Percentiles rank a stretch among this genome's conserved stretches.
Conservation (phyloP, 2,797 vertebrate species). For the Vespertilio murinus region DNA sequence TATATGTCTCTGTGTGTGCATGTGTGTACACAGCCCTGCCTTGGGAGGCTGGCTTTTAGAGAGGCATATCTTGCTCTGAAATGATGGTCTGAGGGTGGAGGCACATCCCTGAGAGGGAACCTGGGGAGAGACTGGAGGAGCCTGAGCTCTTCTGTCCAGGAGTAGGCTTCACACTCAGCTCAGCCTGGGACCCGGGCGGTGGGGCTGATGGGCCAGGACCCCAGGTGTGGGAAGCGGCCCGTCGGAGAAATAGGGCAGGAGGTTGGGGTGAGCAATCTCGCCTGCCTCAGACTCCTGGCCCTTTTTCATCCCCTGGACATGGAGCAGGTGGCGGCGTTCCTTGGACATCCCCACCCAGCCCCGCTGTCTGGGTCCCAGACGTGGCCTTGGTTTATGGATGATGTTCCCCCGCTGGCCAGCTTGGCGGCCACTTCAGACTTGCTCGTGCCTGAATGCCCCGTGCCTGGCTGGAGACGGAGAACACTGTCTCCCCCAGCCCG, state of each 20-base stretch:
- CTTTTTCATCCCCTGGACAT: neutral
- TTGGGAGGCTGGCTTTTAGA: neutral
- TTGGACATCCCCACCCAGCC: neutral
- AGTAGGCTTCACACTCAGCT: neutral
- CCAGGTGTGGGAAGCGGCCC: neutral
- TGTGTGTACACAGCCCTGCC: neutral
- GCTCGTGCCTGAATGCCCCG: constrained; percentile 68
- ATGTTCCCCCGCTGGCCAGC: constrained; percentile 53
- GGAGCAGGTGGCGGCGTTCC: constrained; percentile 59
- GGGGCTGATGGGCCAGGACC: neutral
- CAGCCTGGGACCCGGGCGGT: neutral
- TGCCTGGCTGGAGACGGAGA: neutral
- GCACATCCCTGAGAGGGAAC: neutral
- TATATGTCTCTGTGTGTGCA: neutral
- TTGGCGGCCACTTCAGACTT: constrained; percentile 73
- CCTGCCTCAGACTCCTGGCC: neutral
- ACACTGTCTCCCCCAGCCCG: constrained; percentile 47
- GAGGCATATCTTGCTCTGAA: neutral
- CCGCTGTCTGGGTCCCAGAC: constrained; percentile 71
- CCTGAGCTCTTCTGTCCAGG: neutral
- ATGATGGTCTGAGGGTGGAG: neutral
- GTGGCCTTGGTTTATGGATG: constrained; percentile 61
- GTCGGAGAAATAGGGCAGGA: neutral
- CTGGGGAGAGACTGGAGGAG: neutral
- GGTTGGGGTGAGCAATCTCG: neutral